Evolutionary conservation across 2,888 invertebrate species (phyloP), one percentile per base, ranked within the genome.

Genomic region (Drosophila ezoana): DNA sequence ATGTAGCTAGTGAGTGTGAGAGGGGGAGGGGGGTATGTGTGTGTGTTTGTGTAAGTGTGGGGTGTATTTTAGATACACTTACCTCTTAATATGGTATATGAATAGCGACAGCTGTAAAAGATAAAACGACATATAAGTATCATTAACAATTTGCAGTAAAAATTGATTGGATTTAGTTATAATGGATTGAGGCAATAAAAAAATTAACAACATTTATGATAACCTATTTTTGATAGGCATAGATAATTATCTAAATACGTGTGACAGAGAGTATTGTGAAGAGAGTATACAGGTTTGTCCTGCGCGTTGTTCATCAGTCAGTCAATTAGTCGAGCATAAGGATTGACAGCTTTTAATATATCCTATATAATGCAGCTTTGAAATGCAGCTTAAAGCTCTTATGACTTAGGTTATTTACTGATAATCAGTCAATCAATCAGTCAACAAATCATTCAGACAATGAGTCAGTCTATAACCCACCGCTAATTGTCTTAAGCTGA

Each of bases 141-240:
- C 68, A 54, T 76, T 63, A 60, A 41, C 45, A 62, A 59, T 62
- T 35, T 59, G 71, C 66, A 59, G 38, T 60, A 43, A 62, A 60
- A 60, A 53, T 75, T 40, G 8, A 63, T 76, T 53, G 10, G 47
- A 41, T 48, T 1, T 23, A n/a, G 2, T 23, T 44, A 54, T 8
- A 16, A 40, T 40, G 28, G 41, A 57, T 53, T 45, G 32, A 40
- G 32, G 1, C 28, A 8, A 11, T 8, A 6, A 9, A 23, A 52
- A 14, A 67, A 37, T 52, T 40, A 40, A 41, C 2, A 45, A n/a
- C n/a, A 20, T 23, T 40, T 66, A 10, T 23, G 10, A 10, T 28
- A 37, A 44, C 13, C 20, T 43, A 16, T 41, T 13, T 20, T 16
- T 3, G 20, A 40, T 18, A 13, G 20, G 6, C 5, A 35, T 28